A percentile compares a stretch with the other conserved stretches of the same genome.
These are phyloP conservation scores for Fragariocoptes setiger DNA, from an alignment of 1,140 invertebrate genomes.

Conservation along the genomic window DNA sequence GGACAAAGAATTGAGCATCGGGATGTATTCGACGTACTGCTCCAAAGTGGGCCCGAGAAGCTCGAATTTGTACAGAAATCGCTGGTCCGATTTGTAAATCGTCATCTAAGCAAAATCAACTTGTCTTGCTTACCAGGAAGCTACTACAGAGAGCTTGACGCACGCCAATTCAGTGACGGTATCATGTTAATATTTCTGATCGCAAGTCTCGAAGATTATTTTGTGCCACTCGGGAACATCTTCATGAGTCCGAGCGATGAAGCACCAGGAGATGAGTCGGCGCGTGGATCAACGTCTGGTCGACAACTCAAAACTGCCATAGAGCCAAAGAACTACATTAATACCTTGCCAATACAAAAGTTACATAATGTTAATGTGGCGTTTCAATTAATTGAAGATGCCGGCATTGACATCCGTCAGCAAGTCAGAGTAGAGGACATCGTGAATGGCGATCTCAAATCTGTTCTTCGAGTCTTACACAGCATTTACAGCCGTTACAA, in stretches of 20 bases:
- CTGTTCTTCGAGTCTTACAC: conserved; percentile 72
- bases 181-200: conserved; percentile 82
- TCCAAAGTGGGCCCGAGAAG: neutral
- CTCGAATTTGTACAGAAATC: conserved; percentile 23
- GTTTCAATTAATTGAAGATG: conserved; percentile 91
- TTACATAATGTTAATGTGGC: conserved; percentile 84
- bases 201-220: conserved; percentile 84
- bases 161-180: conserved; percentile 56
- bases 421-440: conserved; percentile 31
- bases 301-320: conserved; percentile 41
- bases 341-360: conserved; percentile 27
- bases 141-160: neutral
- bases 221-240: conserved; percentile 37
- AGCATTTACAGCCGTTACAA: conserved; percentile 90
- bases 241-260: neutral
- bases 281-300: conserved; percentile 27
- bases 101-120: conserved; percentile 82
- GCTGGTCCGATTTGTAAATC: conserved; percentile 84
- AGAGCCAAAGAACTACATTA: conserved; percentile 13
- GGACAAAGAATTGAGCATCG: too few species aligned
- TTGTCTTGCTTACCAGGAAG: conserved; percentile 24
- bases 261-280: neutral
- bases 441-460: conserved; percentile 85
- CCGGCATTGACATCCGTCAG: conserved; percentile 24
- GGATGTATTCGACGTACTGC: neutral